A percentile compares a stretch with the other conserved stretches of the same genome.
phyloP scores from a whole-genome alignment of 2,113 vertebrate species.

The Dicerorhinus sumatrensis region DNA sequence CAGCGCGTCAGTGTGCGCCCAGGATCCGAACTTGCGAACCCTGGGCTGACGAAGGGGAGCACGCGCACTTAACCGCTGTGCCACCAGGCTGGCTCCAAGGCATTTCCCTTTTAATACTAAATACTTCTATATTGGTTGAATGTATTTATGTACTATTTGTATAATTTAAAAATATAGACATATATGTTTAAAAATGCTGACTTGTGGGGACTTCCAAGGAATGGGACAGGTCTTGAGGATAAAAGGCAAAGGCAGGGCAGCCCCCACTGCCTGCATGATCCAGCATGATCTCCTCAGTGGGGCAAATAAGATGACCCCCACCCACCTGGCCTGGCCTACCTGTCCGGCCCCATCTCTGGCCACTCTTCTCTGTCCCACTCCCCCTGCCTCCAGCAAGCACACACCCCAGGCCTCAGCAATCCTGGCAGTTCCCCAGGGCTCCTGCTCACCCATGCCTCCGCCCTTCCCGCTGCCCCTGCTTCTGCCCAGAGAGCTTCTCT shows the following conservation, averaged over 20 bases:
- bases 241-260: no score
- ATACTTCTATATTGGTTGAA: neutral
- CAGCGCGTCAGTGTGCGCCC: no score
- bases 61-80: no score
- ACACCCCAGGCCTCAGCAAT: neutral
- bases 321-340: neutral
- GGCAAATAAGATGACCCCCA: neutral
- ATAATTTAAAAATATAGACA: no score
- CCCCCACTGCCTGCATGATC: neutral
- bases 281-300: neutral
- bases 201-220: neutral
- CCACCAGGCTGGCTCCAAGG: no score
- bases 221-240: neutral
- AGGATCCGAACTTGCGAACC: no score
- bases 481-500: neutral
- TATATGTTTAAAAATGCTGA: no score
- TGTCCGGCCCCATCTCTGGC: neutral
- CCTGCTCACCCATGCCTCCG: neutral
- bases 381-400: neutral
- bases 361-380: neutral
- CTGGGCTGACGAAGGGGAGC: no score
- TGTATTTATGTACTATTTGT: no score
- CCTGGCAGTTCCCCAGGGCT: neutral
- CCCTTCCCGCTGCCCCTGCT: fast-evolving
- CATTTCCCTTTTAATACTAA: neutral